Evolutionary conservation across 2,113 vertebrate genomes (phyloP).

Genomic region (Mormyrus iriodes): DNA sequence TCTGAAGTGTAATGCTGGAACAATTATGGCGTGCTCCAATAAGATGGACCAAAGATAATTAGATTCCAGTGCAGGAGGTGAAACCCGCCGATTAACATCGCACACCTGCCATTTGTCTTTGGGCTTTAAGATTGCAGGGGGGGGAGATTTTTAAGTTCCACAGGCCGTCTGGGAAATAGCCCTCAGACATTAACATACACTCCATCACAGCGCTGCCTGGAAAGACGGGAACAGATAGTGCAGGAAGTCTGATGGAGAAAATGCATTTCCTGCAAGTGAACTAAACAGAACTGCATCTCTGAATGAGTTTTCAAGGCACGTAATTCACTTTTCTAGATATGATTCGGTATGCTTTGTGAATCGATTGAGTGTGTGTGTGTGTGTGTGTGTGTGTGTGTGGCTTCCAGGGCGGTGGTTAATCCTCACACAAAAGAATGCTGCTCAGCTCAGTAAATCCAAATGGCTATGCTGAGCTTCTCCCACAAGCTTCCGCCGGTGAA

Average conservation of each 20-base stretch:
- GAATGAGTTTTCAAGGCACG: background rate
- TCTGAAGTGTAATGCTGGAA: background rate
- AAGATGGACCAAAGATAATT: conserved; percentile 22
- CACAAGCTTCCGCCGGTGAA: background rate
- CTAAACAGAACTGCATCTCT: background rate
- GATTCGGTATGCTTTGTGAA: background rate
- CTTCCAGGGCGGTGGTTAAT: background rate
- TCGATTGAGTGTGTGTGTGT: background rate
- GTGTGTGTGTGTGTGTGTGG: background rate
- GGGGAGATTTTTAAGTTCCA: conserved; percentile 35
- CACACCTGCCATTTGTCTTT: conserved; percentile 66
- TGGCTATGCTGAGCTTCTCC: background rate
- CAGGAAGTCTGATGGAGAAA: background rate
- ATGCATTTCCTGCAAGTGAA: background rate
- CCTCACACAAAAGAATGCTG: background rate
- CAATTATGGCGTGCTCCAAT: conserved; percentile 22
- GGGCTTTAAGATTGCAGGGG: conserved; percentile 56
- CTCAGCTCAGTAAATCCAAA: conserved; percentile 1
- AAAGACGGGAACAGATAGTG: background rate
- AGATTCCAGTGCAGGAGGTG: conserved; percentile 23
- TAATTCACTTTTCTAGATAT: conserved; percentile 3
- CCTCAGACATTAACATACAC: conserved; percentile 10
- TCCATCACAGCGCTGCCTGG: background rate
- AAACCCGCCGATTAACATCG: conserved; percentile 67
- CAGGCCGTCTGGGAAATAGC: background rate